A percentile compares a stretch with the other conserved stretches of the same genome.
Evolutionary conservation across 37 sponge, comb jelly and placozoan species (phyloP).

Genomic region (Diacarnus erythraeanus): DNA sequence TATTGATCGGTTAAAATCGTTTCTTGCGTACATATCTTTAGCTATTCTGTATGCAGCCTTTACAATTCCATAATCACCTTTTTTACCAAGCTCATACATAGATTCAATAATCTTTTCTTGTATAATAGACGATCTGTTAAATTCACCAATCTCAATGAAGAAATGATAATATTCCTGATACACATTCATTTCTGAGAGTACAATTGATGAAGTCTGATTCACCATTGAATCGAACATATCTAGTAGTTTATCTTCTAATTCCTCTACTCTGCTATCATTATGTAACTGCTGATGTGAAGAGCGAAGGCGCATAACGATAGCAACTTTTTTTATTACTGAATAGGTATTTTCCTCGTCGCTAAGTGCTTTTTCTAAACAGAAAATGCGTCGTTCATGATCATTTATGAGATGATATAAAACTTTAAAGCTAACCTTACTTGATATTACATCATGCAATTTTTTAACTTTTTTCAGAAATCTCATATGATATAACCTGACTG

Average conservation of each 20-base stretch:
- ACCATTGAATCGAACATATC: background rate
- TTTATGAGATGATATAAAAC: too few species aligned
- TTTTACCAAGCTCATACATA: background rate
- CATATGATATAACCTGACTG: background rate
- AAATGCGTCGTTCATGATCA: background rate
- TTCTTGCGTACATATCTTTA: background rate
- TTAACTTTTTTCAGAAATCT: background rate
- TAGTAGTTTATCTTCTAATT: background rate
- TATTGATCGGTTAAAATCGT: background rate
- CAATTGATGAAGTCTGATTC: background rate
- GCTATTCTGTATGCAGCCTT: background rate
- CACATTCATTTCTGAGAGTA: background rate
- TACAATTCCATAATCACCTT: background rate
- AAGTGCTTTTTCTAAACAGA: background rate
- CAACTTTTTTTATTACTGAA: too few species aligned
- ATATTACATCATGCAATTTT: too few species aligned
- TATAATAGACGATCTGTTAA: background rate
- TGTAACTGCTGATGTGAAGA: too few species aligned
- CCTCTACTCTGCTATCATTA: too few species aligned
- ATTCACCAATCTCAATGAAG: background rate
- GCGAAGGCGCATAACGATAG: too few species aligned
- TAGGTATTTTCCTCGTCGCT: too few species aligned
- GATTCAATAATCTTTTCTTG: background rate
- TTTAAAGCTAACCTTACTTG: too few species aligned
- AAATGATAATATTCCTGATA: background rate